Conservation (phyloP, 2,113 vertebrate species). For the Anoplopoma fimbria region DNA sequence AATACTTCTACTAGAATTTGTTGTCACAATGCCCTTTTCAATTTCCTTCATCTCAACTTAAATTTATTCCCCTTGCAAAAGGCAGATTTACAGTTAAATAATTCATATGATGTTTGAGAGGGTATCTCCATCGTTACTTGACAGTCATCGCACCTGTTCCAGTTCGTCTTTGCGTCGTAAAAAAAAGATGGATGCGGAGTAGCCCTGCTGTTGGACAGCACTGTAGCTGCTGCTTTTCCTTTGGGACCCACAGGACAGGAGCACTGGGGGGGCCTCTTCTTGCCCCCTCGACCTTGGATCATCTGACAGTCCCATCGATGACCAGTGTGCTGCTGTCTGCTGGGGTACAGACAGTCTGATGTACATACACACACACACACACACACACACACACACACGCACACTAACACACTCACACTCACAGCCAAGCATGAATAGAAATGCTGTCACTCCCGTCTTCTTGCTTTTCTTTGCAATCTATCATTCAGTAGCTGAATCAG, state of each 20-base stretch:
- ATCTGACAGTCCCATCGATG: conserved; percentile 74
- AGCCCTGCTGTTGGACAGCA: conserved; percentile 89
- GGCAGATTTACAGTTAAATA: background rate
- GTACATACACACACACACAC: conserved; percentile 4
- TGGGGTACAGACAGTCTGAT: conserved; percentile 22
- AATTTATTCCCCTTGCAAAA: background rate
- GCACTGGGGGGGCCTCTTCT: conserved; percentile 77
- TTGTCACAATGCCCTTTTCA: background rate
- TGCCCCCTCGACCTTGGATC: conserved; percentile 78
- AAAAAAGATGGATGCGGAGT: conserved; percentile 89
- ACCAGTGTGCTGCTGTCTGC: conserved; percentile 47
- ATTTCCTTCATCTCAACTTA: background rate
- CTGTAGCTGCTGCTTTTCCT: conserved; percentile 88
- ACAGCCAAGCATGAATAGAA: background rate
- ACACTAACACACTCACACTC: background rate
- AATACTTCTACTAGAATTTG: background rate
- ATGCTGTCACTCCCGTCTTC: conserved; percentile 42
- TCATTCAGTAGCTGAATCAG: conserved; percentile 69
- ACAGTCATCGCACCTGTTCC: conserved; percentile 83
- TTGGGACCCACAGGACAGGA: conserved; percentile 68
- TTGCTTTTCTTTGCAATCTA: conserved; percentile 35
- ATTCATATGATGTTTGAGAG: conserved; percentile 5
- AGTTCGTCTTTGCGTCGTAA: conserved; percentile 87
- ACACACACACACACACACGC: conserved; percentile 1
- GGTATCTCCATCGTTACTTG: too few relatives aligned